Conservation (phyloP, 2,797 vertebrate species). For the Aeoliscus strigatus region DNA sequence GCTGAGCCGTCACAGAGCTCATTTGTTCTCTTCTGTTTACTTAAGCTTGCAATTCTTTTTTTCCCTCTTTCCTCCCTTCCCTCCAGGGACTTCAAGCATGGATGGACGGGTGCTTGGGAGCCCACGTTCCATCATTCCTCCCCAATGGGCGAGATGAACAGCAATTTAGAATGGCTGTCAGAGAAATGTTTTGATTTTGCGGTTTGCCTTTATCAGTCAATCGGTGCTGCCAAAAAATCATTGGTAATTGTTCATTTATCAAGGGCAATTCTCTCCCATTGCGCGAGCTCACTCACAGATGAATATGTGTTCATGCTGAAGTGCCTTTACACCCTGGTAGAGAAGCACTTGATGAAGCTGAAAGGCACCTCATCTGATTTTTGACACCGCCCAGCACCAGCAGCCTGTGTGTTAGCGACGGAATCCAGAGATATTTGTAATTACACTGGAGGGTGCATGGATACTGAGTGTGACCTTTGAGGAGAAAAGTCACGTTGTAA, state of each 20-base stretch:
- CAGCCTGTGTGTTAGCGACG: slow-evolving; percentile 46
- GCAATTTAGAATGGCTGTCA: slow-evolving; percentile 54
- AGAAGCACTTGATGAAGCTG: slow-evolving; percentile 65
- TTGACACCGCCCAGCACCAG: slow-evolving; percentile 39
- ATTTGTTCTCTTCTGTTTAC: slow-evolving; percentile 83
- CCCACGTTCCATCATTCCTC: slow-evolving; percentile 44
- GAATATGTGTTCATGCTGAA: slow-evolving; percentile 46
- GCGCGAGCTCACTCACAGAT: no score
- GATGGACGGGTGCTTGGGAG: slow-evolving; percentile 66
- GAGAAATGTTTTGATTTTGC: slow-evolving; percentile 64
- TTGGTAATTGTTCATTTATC: no score
- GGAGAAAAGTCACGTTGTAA: no score
- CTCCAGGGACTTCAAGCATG: slow-evolving; percentile 69
- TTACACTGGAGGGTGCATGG: no score
- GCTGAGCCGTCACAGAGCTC: slow-evolving; percentile 74
- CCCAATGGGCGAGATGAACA: slow-evolving; percentile 61
- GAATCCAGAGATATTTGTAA: no score
- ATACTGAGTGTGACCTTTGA: no score
- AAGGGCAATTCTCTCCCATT: no score
- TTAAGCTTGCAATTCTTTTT: slow-evolving; percentile 76
- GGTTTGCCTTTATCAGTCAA: slow-evolving; percentile 75
- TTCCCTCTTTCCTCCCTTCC: slow-evolving; percentile 59
- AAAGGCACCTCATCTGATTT: slow-evolving; percentile 72
- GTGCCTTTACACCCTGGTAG: slow-evolving; percentile 62
- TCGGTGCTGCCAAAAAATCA: slow-evolving; percentile 69